phyloP scores from a whole-genome alignment of 1,140 invertebrate genomes.

The Augochlora pura region DNA sequence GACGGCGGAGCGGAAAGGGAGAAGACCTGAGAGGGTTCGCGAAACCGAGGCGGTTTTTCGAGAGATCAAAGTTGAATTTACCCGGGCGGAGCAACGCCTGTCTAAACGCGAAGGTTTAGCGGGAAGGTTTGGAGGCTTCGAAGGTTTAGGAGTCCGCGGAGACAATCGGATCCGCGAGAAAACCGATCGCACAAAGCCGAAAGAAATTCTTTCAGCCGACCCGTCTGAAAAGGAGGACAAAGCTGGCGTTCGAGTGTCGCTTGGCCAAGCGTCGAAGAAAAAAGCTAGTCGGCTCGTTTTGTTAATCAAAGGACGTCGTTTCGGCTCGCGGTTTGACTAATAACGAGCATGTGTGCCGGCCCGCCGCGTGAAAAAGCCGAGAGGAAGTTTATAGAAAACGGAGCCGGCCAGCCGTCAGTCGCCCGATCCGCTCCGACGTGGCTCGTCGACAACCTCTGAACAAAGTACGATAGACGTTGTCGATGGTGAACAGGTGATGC shows the following conservation, averaged over 20 bases:
- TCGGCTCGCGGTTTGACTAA: slow-evolving; percentile 59
- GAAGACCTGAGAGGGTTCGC: slow-evolving; percentile 22
- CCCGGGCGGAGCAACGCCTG: slow-evolving; percentile 4
- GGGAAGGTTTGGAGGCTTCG: too few species aligned
- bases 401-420: too few species aligned
- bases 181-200: slow-evolving; percentile 41
- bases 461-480: too few species aligned
- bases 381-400: slow-evolving; percentile 23
- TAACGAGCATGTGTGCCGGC: slow-evolving; percentile 60
- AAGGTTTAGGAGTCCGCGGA: slow-evolving; percentile 13
- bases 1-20: slow-evolving; percentile 12
- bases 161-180: slow-evolving; percentile 1
- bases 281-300: slow-evolving; percentile 58
- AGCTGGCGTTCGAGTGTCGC: slow-evolving; percentile 21
- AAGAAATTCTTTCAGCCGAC: background rate
- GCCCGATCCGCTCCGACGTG: too few species aligned
- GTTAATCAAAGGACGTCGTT: slow-evolving; percentile 66
- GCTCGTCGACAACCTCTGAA: background rate
- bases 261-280: slow-evolving; percentile 42
- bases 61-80: slow-evolving; percentile 60
- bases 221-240: slow-evolving; percentile 9
- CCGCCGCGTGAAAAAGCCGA: slow-evolving; percentile 1
- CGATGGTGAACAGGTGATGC: too few species aligned
- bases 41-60: background rate
- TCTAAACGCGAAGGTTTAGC: too few species aligned